Evolutionary conservation across 2,113 vertebrate genomes (phyloP).

Genomic region (Microtus oregoni): DNA sequence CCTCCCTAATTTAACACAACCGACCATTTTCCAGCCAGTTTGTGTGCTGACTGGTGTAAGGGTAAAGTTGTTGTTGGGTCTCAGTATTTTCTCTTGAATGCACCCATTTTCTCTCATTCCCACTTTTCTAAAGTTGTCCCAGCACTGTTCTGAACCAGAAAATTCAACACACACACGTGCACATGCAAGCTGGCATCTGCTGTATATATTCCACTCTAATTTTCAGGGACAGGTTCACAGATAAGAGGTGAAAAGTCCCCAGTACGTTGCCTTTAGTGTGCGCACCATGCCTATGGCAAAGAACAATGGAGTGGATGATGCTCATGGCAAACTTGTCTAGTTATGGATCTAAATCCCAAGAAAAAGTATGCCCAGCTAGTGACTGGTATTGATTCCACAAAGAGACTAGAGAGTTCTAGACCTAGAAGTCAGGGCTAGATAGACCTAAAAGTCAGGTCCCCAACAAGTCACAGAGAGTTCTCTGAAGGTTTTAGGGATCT

Average conservation of each 20-base stretch:
- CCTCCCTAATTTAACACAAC: not conserved
- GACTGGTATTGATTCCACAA: no score
- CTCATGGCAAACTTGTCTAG: not conserved
- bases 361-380: not conserved
- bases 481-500: not conserved
- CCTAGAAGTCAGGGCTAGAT: no score
- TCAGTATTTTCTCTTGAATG: not conserved
- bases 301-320: not conserved
- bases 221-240: not conserved
- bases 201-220: not conserved
- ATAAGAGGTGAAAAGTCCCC: not conserved
- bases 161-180: not conserved
- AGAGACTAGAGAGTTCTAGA: no score
- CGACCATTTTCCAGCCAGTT: not conserved
- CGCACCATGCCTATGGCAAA: not conserved
- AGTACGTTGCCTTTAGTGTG: not conserved
- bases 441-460: not conserved
- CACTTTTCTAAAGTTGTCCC: not conserved
- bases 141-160: not conserved
- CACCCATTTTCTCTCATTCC: not conserved
- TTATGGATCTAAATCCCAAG: not conserved
- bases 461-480: not conserved
- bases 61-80: not conserved
- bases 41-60: not conserved
- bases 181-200: not conserved